phyloP scores from a whole-genome alignment of 1,140 invertebrate genomes.

The Brachionus calyciflorus region DNA sequence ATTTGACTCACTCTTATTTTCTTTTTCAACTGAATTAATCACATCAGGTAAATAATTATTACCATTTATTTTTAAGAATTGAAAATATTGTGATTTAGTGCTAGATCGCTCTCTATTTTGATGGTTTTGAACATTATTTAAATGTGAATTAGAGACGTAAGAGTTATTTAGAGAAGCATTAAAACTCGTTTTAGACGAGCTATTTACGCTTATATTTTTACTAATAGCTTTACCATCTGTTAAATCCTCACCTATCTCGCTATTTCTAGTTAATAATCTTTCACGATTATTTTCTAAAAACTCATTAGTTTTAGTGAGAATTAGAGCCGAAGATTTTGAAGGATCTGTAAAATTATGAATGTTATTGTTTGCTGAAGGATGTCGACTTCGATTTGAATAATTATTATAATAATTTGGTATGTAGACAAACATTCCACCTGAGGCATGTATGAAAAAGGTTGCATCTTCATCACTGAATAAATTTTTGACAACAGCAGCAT shows the following conservation, averaged over 20 bases:
- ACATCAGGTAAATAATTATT: background rate
- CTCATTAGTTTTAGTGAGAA: background rate
- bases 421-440: conserved; percentile 88
- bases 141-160: background rate
- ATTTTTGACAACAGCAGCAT: conserved; percentile 25
- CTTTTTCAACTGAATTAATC: background rate
- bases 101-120: background rate
- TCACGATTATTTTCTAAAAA: background rate
- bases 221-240: background rate
- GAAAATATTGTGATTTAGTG: conserved; percentile 6
- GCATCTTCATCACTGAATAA: conserved; percentile 19
- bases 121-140: background rate
- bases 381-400: conserved; percentile 32
- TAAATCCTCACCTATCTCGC: background rate
- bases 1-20: background rate
- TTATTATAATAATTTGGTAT: conserved; percentile 63
- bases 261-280: background rate
- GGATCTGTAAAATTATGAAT: background rate
- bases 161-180: background rate
- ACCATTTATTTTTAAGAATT: conserved; percentile 19
- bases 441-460: conserved; percentile 76
- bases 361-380: conserved; percentile 25
- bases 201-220: background rate
- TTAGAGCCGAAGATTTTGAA: background rate
- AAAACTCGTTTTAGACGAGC: conserved; percentile 11